Evolutionary conservation across 2,113 vertebrate species (phyloP).

Genomic region (Microcebus tavaratra): DNA sequence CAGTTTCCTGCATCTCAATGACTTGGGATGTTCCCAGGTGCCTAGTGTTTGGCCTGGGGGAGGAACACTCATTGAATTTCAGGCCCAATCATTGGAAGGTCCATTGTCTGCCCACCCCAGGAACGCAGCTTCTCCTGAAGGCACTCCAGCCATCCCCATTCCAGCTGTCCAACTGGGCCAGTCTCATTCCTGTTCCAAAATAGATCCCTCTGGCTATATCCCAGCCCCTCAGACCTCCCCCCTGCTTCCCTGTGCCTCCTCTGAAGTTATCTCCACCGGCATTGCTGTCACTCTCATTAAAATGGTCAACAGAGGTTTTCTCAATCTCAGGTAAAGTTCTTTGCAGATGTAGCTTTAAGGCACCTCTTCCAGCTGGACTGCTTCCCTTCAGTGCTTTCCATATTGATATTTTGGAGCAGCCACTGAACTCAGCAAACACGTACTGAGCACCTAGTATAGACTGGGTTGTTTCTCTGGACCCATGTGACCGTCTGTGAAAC

Average conservation of each 20-base stretch:
- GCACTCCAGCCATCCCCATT: not conserved
- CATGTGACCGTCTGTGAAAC: not conserved
- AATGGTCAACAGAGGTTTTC: not conserved
- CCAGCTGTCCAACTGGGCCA: not conserved
- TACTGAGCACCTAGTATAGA: not conserved
- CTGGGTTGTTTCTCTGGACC: not conserved
- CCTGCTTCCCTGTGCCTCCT: not conserved
- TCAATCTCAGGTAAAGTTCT: not conserved
- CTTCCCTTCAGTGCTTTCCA: not conserved
- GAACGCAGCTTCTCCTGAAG: not conserved
- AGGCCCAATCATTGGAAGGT: not conserved
- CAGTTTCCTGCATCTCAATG: not conserved
- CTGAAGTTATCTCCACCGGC: not conserved
- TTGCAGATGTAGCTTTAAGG: not conserved
- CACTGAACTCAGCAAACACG: not conserved
- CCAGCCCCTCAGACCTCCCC: not conserved
- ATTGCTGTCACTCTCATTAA: not conserved
- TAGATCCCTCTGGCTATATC: not conserved
- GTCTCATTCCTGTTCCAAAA: not conserved
- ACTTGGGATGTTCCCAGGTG: not conserved
- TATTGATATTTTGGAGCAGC: not conserved
- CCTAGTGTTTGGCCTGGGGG: not conserved
- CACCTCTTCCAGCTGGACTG: not conserved
- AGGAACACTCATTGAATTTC: not conserved
- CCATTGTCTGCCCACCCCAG: not conserved